Percentiles rank a stretch among this genome's conserved stretches.
These are phyloP conservation scores for Maylandia zebra DNA, from an alignment of 2,113 vertebrate genomes.

Conservation along the genomic window DNA sequence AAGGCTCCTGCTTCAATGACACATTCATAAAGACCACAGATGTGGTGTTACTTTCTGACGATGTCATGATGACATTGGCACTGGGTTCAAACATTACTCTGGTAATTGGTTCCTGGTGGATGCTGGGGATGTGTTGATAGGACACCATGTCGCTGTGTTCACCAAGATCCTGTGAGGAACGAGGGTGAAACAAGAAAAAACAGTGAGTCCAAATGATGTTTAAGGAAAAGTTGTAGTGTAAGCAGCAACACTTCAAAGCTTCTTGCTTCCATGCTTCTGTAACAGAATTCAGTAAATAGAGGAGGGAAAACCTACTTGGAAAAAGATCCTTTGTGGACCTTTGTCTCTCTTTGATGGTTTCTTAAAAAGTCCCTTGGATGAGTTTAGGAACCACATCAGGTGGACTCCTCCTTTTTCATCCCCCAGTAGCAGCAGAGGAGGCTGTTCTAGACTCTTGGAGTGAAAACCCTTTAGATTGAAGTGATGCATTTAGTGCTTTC, in stretches of 20 bases:
- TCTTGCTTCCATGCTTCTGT: neutral
- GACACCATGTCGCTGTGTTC: conserved; percentile 37
- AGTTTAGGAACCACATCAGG: conserved; percentile 55
- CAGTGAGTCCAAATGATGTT: neutral
- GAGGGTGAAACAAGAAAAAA: neutral
- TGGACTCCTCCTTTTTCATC: conserved; percentile 57
- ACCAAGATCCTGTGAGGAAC: conserved; percentile 16
- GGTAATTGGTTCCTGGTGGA: conserved; percentile 40
- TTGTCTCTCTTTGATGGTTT: conserved; percentile 16
- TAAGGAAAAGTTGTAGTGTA: neutral
- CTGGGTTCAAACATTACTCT: conserved; percentile 22
- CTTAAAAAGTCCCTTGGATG: conserved; percentile 50
- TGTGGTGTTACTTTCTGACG: conserved; percentile 35
- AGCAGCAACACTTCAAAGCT: neutral
- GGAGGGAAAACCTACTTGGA: conserved; percentile 31
- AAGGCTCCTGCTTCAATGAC: conserved; percentile 18
- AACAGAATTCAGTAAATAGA: neutral
- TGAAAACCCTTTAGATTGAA: neutral
- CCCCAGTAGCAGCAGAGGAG: conserved; percentile 51
- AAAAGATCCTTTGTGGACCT: conserved; percentile 35
- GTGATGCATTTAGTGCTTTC: neutral
- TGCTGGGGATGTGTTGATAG: neutral
- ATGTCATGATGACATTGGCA: conserved; percentile 20
- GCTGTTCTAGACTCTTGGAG: conserved; percentile 14
- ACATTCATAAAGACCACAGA: conserved; percentile 42